Conservation (phyloP, 2,113 vertebrate genomes). For the Capreolus pygargus region DNA sequence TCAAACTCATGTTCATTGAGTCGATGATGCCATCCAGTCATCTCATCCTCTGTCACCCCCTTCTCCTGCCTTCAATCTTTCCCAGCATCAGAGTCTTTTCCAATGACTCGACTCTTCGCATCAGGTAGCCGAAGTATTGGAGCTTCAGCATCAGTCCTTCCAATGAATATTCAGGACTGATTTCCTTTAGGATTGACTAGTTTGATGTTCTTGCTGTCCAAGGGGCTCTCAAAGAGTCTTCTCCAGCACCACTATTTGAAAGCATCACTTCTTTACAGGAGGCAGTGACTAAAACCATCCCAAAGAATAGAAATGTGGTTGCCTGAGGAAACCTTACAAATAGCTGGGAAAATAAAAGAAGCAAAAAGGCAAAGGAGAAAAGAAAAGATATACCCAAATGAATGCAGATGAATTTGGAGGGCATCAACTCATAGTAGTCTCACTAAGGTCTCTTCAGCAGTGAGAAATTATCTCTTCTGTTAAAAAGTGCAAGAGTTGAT, state of each 20-base stretch:
- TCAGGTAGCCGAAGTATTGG: background rate
- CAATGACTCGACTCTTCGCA: background rate
- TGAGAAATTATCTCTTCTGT: background rate
- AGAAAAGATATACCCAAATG: background rate
- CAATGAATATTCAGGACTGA: background rate
- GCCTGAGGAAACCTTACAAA: background rate
- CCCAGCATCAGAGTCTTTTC: background rate
- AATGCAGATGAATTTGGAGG: background rate
- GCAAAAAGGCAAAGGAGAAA: background rate
- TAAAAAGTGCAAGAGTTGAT: background rate
- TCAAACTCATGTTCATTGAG: background rate
- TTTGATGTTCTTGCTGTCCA: background rate
- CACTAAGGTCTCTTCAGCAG: background rate
- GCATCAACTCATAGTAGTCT: background rate
- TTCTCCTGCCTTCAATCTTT: background rate
- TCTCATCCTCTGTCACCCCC: background rate
- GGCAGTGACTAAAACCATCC: background rate
- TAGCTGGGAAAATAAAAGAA: background rate
- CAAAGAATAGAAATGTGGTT: background rate
- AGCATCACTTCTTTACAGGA: background rate
- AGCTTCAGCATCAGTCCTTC: background rate
- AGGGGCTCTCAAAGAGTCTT: background rate
- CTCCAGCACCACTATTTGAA: background rate
- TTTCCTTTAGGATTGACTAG: background rate
- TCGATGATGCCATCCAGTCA: background rate